These are phyloP conservation scores for Pipra filicauda DNA, from an alignment of 2,113 vertebrate species.

Conservation along the genomic window DNA sequence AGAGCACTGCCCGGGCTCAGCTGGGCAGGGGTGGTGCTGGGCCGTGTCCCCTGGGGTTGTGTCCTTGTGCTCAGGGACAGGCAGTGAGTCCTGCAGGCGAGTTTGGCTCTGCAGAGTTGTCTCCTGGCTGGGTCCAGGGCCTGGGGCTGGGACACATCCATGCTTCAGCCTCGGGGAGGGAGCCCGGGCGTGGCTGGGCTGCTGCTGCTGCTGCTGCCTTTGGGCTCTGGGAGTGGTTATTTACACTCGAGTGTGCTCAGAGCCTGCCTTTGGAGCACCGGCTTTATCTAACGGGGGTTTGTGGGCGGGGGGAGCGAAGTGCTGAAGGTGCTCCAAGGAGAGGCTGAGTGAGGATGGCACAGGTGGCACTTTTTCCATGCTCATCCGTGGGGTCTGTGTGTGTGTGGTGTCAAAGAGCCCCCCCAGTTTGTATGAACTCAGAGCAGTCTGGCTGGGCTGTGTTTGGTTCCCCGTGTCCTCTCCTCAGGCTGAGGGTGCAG, in stretches of 20 bases:
- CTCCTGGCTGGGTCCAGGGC: not conserved
- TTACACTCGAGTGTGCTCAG: not conserved
- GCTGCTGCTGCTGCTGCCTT: not conserved
- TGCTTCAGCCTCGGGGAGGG: not conserved
- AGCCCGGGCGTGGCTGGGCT: not conserved
- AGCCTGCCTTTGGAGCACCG: not conserved
- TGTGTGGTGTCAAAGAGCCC: not conserved
- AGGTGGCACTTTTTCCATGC: fast-evolving
- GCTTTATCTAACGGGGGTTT: too few species aligned
- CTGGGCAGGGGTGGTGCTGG: not conserved
- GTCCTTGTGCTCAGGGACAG: not conserved
- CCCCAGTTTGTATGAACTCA: not conserved
- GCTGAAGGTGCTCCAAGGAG: fast-evolving
- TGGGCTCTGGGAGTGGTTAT: not conserved
- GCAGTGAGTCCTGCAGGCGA: not conserved
- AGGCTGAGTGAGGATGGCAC: not conserved
- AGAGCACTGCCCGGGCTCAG: not conserved
- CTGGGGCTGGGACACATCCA: not conserved
- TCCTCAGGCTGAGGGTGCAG: not conserved
- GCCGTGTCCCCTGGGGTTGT: not conserved
- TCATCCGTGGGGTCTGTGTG: fast-evolving
- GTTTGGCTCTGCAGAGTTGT: not conserved
- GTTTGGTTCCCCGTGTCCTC: not conserved
- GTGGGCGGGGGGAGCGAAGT: fast-evolving
- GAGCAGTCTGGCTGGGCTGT: not conserved